Base-by-base conservation (phyloP, 2,113 vertebrate species). In the Arizona elegans region DNA sequence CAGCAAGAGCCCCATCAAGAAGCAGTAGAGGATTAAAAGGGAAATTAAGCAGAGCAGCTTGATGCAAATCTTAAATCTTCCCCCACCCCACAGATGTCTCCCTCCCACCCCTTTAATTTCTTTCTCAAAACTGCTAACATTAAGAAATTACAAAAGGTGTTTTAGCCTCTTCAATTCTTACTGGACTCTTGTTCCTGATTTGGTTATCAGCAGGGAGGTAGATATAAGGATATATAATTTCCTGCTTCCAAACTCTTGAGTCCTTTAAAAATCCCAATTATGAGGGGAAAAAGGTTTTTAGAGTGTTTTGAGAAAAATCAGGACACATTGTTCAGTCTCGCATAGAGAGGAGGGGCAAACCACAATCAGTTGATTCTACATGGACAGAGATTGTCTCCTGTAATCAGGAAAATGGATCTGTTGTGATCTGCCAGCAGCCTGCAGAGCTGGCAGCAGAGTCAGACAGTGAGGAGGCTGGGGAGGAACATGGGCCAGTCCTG, bases 201-300 rank as follows among this genome's bases (percentile, higher is more conserved):
- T 24, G 24, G 12, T 58, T 17, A 62, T 0, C 0, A 1, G 86
- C 0, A 86, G 92, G n/a, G 53, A 10, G 0, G 54, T 6, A 81
- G 55, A 70, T 24, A 1, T 0, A n/a, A 26, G 10, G 33, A 81
- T 38, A 19, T 19, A 81, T 19, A 38, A 81, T 38, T 38, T 81
- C 33, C 33, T 13, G 33, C 0, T 91, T 62, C 0, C 1, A 11
- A 2, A 62, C 50, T 17, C 59, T 87, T 81, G 21, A 0, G 0
- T 3, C 21, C 26, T 26, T 59, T 86, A n/a, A 90, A 53, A 53
- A 47, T 56, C 5, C 55, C 55, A 38, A 11, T 90, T 53, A 87
- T 90, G 23, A 87, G 81, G 58, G 2, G 21, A 13, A 23, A 23
- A 54, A 23, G 21, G 43, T 13, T 24, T 54, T 13, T 50, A 29